Conservation (phyloP, 2,888 invertebrate genomes). For the Tipula vernalis region DNA sequence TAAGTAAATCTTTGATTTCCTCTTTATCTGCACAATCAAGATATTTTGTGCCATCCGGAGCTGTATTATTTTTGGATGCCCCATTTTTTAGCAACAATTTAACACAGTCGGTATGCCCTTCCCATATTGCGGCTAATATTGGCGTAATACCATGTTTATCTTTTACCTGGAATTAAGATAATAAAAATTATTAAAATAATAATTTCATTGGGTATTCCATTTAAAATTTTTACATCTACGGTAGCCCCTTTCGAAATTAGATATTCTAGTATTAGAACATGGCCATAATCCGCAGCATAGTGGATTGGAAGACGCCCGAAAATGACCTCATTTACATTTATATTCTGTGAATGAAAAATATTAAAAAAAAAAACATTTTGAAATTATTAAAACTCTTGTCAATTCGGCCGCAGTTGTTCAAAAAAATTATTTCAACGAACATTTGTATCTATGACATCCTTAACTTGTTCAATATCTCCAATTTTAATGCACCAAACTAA, state of each 20-base stretch:
- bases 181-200: neutral
- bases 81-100: constrained; percentile 74
- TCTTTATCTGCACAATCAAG: constrained; percentile 82
- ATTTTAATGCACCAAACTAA: constrained; percentile 92
- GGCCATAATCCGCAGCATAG: constrained; percentile 95
- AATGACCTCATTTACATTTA: constrained; percentile 75
- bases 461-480: constrained; percentile 84
- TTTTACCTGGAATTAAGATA: constrained; percentile 51
- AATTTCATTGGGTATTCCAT: too few relatives aligned
- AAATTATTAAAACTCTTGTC: neutral
- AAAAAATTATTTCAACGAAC: constrained; percentile 31
- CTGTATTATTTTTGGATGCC: constrained; percentile 64
- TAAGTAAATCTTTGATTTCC: constrained; percentile 70
- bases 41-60: constrained; percentile 81
- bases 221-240: constrained; percentile 64
- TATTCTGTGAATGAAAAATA: constrained; percentile 40
- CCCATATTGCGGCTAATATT: constrained; percentile 90
- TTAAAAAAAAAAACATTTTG: constrained; percentile 6
- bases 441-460: constrained; percentile 73
- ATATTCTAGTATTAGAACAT: constrained; percentile 76
- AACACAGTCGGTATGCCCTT: constrained; percentile 87
- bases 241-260: constrained; percentile 81
- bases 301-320: constrained; percentile 83
- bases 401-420: neutral
- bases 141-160: constrained; percentile 95